Conservation (phyloP, 1,140 invertebrate genomes). For the Aphaenogaster rudis region DNA sequence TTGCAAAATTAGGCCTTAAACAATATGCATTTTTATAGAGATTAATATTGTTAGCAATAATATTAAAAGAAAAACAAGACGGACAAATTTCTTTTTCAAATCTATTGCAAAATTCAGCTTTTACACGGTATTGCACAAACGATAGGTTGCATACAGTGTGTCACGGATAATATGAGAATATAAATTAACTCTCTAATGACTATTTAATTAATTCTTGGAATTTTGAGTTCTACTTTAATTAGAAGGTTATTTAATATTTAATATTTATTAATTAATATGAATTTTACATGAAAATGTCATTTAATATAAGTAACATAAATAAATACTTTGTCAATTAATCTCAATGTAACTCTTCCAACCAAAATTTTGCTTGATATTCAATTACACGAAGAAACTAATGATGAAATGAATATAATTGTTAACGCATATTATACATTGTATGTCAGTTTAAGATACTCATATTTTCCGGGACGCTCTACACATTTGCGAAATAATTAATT, state of each 20-base stretch:
- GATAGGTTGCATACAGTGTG: not conserved
- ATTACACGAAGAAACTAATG: not conserved
- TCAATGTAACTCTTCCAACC: not conserved
- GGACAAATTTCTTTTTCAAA: not conserved
- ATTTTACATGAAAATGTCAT: not conserved
- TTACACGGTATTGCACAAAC: not conserved
- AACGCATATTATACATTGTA: not conserved
- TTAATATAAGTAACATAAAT: slow-evolving; percentile 7
- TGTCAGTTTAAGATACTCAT: not conserved
- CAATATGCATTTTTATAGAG: not conserved
- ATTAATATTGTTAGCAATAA: slow-evolving; percentile 7
- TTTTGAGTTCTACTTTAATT: not conserved
- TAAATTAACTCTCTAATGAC: not conserved
- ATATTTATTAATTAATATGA: not conserved
- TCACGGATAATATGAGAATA: slow-evolving; percentile 21
- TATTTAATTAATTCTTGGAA: slow-evolving; percentile 4
- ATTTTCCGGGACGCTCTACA: not conserved
- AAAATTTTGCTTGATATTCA: not conserved
- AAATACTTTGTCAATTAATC: slow-evolving; percentile 12
- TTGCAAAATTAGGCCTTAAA: not conserved
- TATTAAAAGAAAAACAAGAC: not conserved
- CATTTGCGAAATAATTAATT: slow-evolving; percentile 21
- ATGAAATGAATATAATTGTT: not conserved
- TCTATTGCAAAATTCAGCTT: not conserved
- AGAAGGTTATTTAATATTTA: slow-evolving; percentile 2